Conservation (phyloP, 1,140 invertebrate genomes). For the Zaprionus tsacasi region DNA sequence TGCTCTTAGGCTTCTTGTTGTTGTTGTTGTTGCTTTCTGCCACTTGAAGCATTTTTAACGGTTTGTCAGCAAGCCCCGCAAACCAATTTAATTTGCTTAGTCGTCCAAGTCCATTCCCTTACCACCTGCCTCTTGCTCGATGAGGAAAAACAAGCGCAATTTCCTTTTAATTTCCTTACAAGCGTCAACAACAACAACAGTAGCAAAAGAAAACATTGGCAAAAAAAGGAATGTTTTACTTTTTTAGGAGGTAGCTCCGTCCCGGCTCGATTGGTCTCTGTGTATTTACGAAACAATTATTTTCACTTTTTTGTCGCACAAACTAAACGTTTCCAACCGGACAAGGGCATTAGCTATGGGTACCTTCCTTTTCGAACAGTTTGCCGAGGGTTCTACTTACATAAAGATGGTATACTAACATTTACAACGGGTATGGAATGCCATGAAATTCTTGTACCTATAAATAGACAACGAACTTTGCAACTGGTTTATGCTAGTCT, state of each 20-base stretch:
- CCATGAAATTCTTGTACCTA: neutral
- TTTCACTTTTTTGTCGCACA: conserved; percentile 69
- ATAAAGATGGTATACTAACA: neutral
- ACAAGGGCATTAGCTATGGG: conserved; percentile 26
- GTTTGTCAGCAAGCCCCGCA: conserved; percentile 54
- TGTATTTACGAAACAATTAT: conserved; percentile 73
- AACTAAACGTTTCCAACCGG: conserved; percentile 66
- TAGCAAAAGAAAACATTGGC: conserved; percentile 14
- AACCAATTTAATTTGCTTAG: conserved; percentile 59
- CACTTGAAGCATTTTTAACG: conserved; percentile 77
- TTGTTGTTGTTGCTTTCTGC: conserved; percentile 46
- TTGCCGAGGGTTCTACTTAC: neutral
- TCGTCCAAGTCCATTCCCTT: neutral
- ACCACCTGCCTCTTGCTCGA: neutral
- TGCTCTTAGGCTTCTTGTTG: conserved; percentile 25
- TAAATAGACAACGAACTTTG: neutral
- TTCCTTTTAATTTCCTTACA: conserved; percentile 76
- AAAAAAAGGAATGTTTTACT: conserved; percentile 53
- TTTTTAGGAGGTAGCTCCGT: conserved; percentile 32
- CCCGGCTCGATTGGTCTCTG: conserved; percentile 65
- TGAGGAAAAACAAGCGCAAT: conserved; percentile 66
- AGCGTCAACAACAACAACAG: conserved; percentile 34
- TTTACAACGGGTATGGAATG: neutral
- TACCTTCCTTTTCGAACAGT: neutral
- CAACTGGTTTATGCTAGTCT: neutral